phyloP scores from a whole-genome alignment of 2,113 vertebrate genomes.

The Agapornis roseicollis region DNA sequence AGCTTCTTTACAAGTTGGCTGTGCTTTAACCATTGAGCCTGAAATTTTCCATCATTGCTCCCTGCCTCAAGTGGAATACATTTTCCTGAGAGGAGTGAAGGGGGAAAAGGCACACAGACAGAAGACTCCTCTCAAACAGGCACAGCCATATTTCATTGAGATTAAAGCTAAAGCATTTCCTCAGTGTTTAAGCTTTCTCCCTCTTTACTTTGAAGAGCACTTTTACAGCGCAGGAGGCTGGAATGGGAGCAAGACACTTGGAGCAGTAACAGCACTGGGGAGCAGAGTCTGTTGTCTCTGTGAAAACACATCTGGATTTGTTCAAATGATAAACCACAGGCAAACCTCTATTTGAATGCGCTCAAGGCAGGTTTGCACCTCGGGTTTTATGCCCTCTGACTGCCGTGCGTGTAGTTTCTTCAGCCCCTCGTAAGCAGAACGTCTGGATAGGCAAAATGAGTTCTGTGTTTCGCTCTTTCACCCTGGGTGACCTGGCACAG shows the following conservation, averaged over 20 bases:
- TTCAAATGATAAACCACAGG: background rate
- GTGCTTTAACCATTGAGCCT: background rate
- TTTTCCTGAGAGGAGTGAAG: background rate
- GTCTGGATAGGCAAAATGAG: background rate
- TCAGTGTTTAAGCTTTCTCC: background rate
- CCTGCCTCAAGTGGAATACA: background rate
- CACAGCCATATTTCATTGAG: background rate
- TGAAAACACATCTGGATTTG: background rate
- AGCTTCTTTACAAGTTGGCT: conserved; percentile 11
- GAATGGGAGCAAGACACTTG: background rate
- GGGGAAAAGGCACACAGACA: background rate
- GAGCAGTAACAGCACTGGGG: background rate
- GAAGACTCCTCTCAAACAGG: background rate
- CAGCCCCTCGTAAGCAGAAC: background rate
- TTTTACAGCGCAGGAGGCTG: background rate
- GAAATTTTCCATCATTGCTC: conserved; percentile 47
- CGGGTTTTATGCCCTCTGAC: background rate
- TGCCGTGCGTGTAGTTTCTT: rapidly evolving
- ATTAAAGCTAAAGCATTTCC: background rate
- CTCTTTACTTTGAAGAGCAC: background rate
- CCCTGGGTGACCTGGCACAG: conserved; percentile 47
- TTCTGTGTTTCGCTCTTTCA: background rate
- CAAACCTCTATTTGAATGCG: background rate
- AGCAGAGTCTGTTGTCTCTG: background rate
- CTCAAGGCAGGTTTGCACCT: background rate